phyloP scores from a whole-genome alignment of 2,113 vertebrate species.

The Dryoscopus gambensis region DNA sequence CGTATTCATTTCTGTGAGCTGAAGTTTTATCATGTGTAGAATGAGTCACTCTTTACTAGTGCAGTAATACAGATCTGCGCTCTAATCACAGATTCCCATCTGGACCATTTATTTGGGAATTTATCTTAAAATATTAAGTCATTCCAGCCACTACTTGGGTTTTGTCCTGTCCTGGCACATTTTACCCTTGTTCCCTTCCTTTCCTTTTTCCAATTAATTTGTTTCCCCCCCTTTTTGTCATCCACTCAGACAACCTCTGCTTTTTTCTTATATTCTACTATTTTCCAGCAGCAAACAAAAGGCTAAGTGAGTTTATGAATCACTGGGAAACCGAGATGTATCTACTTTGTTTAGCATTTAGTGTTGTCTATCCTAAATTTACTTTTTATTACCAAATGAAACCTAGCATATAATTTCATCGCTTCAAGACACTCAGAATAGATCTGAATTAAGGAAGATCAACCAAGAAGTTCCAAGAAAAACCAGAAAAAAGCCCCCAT shows the following conservation, averaged over 20 bases:
- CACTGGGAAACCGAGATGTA: neutral
- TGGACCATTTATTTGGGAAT: conserved; percentile 15
- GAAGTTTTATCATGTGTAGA: conserved; percentile 11
- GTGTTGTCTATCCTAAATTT: neutral
- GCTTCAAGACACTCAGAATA: neutral
- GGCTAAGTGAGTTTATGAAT: neutral
- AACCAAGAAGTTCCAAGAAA: neutral
- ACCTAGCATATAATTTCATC: neutral
- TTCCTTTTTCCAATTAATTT: neutral
- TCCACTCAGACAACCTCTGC: neutral
- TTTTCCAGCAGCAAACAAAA: conserved; percentile 9
- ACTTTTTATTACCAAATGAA: neutral
- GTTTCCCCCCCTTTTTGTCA: neutral
- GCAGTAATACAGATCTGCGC: neutral
- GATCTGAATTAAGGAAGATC: neutral
- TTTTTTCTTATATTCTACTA: neutral
- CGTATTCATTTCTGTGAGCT: neutral
- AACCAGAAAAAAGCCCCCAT: neutral
- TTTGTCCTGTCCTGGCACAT: neutral
- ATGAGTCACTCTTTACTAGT: conserved; percentile 44
- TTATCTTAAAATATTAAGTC: conserved; percentile 14
- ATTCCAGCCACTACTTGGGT: neutral
- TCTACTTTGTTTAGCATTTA: neutral
- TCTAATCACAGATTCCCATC: conserved; percentile 29
- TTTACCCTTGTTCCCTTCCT: neutral